phyloP scores from a whole-genome alignment of 1,140 invertebrate genomes.

The Scylla paramamosain region DNA sequence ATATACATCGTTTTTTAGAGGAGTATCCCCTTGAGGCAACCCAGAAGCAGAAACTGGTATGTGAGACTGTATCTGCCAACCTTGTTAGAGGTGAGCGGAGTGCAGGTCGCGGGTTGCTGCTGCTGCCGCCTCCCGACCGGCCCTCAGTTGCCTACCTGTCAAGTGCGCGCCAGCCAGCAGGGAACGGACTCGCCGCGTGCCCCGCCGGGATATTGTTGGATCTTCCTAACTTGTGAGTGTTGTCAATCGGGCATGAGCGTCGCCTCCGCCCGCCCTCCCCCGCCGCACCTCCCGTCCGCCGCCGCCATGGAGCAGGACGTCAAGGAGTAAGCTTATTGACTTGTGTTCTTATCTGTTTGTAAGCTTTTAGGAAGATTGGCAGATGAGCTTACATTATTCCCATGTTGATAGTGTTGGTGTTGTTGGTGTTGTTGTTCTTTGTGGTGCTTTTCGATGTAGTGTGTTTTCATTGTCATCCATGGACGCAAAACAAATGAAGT shows the following conservation, averaged over 20 bases:
- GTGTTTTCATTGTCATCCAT: background rate
- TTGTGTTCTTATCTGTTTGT: background rate
- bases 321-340: background rate
- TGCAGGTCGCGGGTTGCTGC: background rate
- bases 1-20: background rate
- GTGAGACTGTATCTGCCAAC: background rate
- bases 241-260: background rate
- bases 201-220: background rate
- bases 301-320: background rate
- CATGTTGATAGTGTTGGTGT: background rate
- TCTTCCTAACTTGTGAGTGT: background rate
- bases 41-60: background rate
- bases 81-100: background rate
- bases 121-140: background rate
- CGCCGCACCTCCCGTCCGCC: background rate
- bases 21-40: background rate
- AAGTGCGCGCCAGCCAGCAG: background rate
- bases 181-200: background rate
- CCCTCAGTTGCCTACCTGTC: constrained; percentile 10
- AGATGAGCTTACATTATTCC: background rate
- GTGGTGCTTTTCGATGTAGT: background rate
- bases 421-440: background rate
- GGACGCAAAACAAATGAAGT: too few species aligned
- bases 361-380: background rate
- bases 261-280: background rate